Base-by-base conservation (phyloP, 2,888 invertebrate genomes). In the Pedicia rivosa region DNA sequence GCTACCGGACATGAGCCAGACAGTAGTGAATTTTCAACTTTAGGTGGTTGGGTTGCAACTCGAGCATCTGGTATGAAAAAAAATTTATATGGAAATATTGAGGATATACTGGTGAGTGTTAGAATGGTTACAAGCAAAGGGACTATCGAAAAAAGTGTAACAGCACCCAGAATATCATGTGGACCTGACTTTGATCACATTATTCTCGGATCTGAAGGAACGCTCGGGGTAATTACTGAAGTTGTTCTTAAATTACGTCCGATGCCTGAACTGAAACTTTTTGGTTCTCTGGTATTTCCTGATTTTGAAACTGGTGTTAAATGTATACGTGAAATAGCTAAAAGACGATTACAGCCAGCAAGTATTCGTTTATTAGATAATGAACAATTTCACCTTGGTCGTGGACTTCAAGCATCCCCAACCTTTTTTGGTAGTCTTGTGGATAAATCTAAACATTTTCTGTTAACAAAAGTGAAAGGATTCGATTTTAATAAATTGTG, bases 51-150 rank as follows among this genome's bases (percentile, higher is more conserved):
- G 97, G 87, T 94, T 31, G 90, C 92, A 3, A 94, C 94, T 0
- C 64, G 92, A 36, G 94, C 94, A 0, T 90, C 90, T n/a, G 97
- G 98, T 37, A 97, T 97, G 97, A 98, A 97, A 66, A 98, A 97
- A 61, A 98, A 98, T 57, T 76, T 83, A 0, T 98, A 97, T 48
- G 95, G 95, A 1, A 97, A 97, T 54, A 97, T 97, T 42, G 95
- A 97, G 59, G 95, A 97, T 55, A 66, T 95, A 34, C 63, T 97
- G 9, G 81, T 97, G 2, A 83, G 90, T 48, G 78, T 88, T 1
- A 81, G 78, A 60, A 80, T 91, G 72, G 82, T 88, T 0, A 88
- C 88, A 0, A 72, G 84, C 0, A 65, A 66, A 41, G 94, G 91
- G 0, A 80, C 86, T 2, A 63, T 97, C 29, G 81, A 90, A 59